Base-by-base conservation (phyloP, 30 jellyfish, hydroid and myxozoan genomes). In the Haliclystus octoradiatus region DNA sequence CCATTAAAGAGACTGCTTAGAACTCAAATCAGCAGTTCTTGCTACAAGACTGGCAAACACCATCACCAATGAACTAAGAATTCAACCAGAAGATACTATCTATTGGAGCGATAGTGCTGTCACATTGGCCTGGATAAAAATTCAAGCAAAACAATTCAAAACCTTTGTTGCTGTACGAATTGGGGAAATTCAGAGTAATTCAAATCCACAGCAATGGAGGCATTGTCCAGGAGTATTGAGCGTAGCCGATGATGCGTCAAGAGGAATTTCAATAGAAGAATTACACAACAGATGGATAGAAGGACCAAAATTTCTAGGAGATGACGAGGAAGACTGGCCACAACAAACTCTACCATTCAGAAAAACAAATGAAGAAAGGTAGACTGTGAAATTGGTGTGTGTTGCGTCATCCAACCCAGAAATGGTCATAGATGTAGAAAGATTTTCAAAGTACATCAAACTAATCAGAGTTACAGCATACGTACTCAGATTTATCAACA, bases 141-240 rank as follows among this genome's bases (percentile, higher is more conserved):
- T n/a, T n/a, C n/a, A n/a, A n/a, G n/a, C n/a, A n/a, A n/a, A n/a
- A n/a, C n/a, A n/a, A n/a, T n/a, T n/a, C n/a, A n/a, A n/a, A n/a
- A n/a, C n/a, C n/a, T n/a, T n/a, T n/a, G n/a, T 78, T 47, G 47
- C 84, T 61, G 40, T 65, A 31, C 47, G 82, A 46, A 63, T 78
- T 30, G 83, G 83, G 28, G 92, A 78, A 51, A 69, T 78, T 50
- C 84, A 78, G 49, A 62, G 73, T 68, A 62, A 69, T 69, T 57
- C 83, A 62, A 73, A 70, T 71, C 92, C 83, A 7, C n/a, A 71
- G 65, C 83, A 78, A 50, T 78, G n/a, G n/a, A n/a, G n/a, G n/a
- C n/a, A n/a, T n/a, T n/a, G n/a, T n/a, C n/a, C n/a, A n/a, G n/a
- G n/a, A n/a, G n/a, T n/a, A n/a, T n/a, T n/a, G n/a, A n/a, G n/a